Percentiles rank a stretch among this genome's conserved stretches.
These are phyloP conservation scores for Trileptium ribeirensis DNA, from an alignment of 2,888 invertebrate species.

Conservation along the genomic window DNA sequence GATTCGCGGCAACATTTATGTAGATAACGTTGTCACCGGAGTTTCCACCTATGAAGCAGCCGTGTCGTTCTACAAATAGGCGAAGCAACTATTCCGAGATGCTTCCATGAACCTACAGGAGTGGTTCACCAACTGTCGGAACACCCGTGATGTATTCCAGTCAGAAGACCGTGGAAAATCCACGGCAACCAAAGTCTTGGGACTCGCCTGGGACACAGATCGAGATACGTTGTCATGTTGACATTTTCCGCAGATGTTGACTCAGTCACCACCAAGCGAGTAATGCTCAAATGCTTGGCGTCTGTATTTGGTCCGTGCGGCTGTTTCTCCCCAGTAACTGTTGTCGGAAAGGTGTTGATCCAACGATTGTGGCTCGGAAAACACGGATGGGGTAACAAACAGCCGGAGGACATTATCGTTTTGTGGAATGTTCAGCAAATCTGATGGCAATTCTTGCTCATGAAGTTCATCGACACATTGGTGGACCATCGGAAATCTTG, in stretches of 20 bases:
- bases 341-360: not conserved
- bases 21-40: conserved; percentile 5
- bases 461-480: not conserved
- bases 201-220: not conserved
- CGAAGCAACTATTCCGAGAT: not conserved
- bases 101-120: conserved; percentile 5
- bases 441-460: not conserved
- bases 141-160: not conserved
- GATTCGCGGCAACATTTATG: not conserved
- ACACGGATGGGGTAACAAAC: not conserved
- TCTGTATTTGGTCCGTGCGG: not conserved
- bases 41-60: not conserved
- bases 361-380: not conserved
- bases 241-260: not conserved
- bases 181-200: not conserved
- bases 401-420: not conserved
- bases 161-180: not conserved
- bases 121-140: not conserved
- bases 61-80: not conserved
- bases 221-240: not conserved
- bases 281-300: not conserved
- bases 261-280: not conserved
- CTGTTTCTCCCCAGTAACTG: not conserved
- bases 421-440: not conserved
- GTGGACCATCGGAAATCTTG: not conserved